Conservation (phyloP, 2,888 invertebrate species). For the Tryphoninae sp. region DNA sequence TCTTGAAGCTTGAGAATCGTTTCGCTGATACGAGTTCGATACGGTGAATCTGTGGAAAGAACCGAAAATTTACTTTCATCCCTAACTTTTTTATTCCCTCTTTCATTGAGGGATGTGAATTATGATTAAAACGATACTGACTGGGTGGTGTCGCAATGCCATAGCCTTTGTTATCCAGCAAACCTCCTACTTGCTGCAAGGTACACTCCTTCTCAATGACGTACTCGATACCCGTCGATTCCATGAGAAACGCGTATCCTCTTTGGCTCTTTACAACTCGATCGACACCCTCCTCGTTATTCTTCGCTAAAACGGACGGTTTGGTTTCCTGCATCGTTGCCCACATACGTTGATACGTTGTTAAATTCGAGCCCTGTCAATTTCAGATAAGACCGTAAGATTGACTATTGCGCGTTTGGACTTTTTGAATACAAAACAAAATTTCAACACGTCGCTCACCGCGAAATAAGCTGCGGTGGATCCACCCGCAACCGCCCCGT, state of each 20-base stretch:
- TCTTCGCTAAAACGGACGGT: conserved; percentile 92
- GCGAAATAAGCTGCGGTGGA: conserved; percentile 97
- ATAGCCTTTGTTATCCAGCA: conserved; percentile 97
- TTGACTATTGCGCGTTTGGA: background rate
- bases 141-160: conserved; percentile 97
- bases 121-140: conserved; percentile 81
- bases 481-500: conserved; percentile 96
- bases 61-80: background rate
- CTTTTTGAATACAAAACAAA: too few species aligned
- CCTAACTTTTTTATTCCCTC: background rate
- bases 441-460: conserved; percentile 82
- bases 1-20: conserved; percentile 96
- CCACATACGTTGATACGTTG: conserved; percentile 98
- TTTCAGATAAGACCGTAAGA: background rate
- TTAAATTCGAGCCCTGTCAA: conserved; percentile 93
- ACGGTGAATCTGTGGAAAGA: conserved; percentile 86
- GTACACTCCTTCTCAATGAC: conserved; percentile 95
- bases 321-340: conserved; percentile 95
- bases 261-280: conserved; percentile 92
- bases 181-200: conserved; percentile 94
- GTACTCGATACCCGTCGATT: conserved; percentile 98
- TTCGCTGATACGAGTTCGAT: conserved; percentile 91
- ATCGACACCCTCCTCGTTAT: conserved; percentile 95
- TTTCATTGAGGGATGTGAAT: background rate
- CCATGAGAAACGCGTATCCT: conserved; percentile 98